Evolutionary conservation across 1,140 invertebrate species (phyloP).

Genomic region (Cardiocondyla obscurior): DNA sequence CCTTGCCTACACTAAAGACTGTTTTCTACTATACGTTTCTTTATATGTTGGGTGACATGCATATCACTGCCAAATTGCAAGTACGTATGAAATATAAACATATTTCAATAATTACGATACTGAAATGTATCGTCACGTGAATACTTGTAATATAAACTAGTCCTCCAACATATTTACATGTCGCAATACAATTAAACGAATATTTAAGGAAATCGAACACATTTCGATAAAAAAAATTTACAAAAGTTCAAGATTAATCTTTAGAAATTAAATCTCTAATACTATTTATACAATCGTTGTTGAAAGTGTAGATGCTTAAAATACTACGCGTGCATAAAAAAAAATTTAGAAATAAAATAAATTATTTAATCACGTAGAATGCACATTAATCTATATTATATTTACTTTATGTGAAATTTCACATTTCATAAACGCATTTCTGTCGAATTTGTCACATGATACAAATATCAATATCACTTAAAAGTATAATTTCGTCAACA

Average conservation of each 20-base stretch:
- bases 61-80: constrained; percentile 50
- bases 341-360: not conserved
- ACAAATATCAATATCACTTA: constrained; percentile 1
- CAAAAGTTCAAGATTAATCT: not conserved
- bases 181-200: not conserved
- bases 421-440: not conserved
- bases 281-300: not conserved
- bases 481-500: not conserved
- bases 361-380: not conserved
- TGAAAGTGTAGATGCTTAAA: not conserved
- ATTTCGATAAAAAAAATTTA: constrained; percentile 14
- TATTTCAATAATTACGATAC: not conserved
- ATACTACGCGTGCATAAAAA: not conserved
- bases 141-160: not conserved
- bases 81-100: not conserved
- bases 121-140: not conserved
- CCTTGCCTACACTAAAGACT: constrained; percentile 86
- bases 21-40: not conserved
- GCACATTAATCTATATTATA: not conserved
- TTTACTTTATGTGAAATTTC: constrained; percentile 3
- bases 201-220: not conserved
- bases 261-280: not conserved
- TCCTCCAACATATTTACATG: not conserved
- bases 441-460: not conserved
- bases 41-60: not conserved